Evolutionary conservation across 2,113 vertebrate species (phyloP).

Genomic region (Pyrgilauda ruficollis): DNA sequence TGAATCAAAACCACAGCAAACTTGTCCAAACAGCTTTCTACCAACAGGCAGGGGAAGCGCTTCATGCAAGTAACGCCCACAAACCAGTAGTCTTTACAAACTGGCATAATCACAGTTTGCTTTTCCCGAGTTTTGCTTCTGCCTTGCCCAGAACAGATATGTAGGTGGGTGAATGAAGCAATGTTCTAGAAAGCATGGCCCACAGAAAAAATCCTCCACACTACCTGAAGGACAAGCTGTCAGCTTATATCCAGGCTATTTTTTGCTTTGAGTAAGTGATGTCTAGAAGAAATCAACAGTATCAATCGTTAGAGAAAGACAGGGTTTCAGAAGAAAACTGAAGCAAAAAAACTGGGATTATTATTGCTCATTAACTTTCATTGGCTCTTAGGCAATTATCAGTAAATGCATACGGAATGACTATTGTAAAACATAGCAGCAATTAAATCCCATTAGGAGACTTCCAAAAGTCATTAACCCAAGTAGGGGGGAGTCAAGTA

Average conservation of each 20-base stretch:
- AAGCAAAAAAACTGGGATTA: background rate
- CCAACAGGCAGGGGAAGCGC: background rate
- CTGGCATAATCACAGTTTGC: background rate
- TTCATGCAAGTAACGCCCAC: background rate
- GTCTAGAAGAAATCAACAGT: background rate
- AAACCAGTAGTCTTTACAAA: conserved; percentile 14
- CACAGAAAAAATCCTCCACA: background rate
- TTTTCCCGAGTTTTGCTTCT: conserved; percentile 11
- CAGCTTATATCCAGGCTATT: background rate
- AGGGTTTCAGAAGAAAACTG: background rate
- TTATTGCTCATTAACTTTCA: background rate
- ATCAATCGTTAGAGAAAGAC: background rate
- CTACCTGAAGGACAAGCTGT: background rate
- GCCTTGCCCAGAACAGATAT: background rate
- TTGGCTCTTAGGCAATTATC: background rate
- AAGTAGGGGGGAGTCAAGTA: background rate
- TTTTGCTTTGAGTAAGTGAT: background rate
- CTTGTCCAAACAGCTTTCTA: background rate
- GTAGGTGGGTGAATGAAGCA: conserved; percentile 8
- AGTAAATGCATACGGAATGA: background rate
- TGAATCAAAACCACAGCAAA: background rate
- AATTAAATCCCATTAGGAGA: conserved; percentile 1
- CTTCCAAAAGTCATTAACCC: background rate
- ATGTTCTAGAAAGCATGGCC: conserved; percentile 16
- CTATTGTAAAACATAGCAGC: background rate